Percentiles rank a stretch among this genome's conserved stretches.
Conservation (phyloP, 35 echinoderm and acorn worm species). For the Apostichopus japonicus region DNA sequence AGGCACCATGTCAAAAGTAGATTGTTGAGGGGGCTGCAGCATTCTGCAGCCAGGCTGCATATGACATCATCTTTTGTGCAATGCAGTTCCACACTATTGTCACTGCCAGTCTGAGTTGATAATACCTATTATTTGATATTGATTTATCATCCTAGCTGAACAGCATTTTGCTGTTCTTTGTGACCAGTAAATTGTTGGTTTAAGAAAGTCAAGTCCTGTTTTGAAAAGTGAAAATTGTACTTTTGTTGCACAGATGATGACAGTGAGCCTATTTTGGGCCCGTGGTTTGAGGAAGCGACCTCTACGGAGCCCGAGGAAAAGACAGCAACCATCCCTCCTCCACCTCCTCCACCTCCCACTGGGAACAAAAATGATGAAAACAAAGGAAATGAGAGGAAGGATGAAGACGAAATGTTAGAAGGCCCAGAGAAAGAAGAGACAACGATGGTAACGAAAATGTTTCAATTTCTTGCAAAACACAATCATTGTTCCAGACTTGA, state of each 20-base stretch:
- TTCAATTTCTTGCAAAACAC: neutral
- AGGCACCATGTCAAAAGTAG: no score
- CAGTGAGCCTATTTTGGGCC: constrained; percentile 97
- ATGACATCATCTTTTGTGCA: no score
- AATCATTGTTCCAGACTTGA: neutral
- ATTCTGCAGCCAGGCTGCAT: no score
- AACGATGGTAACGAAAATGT: constrained; percentile 59
- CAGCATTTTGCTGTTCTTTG: neutral
- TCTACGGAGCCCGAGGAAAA: constrained; percentile 72
- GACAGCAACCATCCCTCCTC: constrained; percentile 62
- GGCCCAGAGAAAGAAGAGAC: constrained; percentile 91
- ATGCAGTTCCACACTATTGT: no score
- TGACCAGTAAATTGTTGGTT: neutral
- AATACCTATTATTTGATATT: no score
- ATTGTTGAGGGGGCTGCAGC: no score
- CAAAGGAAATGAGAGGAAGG: constrained; percentile 69
- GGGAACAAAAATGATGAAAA: constrained; percentile 71
- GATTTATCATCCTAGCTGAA: no score
- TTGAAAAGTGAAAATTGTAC: neutral
- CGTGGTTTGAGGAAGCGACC: constrained; percentile 92
- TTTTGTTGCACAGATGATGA: constrained; percentile 81
- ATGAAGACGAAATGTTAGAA: constrained; percentile 53
- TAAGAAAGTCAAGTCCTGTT: neutral
- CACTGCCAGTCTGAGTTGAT: no score
- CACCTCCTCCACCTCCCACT: constrained; percentile 78